phyloP scores from a whole-genome alignment of 1,140 invertebrate species.

The Drosophila sturtevanti region DNA sequence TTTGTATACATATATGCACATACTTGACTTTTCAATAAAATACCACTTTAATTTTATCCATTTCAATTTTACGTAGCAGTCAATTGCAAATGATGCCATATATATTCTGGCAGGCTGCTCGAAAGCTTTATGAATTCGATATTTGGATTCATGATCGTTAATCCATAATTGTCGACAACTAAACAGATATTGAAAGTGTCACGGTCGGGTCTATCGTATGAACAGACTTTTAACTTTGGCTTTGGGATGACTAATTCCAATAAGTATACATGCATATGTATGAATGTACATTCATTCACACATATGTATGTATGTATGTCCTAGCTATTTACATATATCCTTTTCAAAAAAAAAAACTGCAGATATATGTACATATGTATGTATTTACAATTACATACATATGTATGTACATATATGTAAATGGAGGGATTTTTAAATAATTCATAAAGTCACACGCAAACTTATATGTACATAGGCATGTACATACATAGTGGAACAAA shows the following conservation, averaged over 20 bases:
- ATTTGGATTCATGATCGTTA: conserved; percentile 1
- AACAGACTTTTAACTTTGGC: not conserved
- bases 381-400: no score
- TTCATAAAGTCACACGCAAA: no score
- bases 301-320: no score
- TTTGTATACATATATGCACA: not conserved
- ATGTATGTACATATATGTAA: no score
- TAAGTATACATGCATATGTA: no score
- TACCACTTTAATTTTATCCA: not conserved
- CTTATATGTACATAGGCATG: no score
- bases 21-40: not conserved
- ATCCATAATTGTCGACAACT: not conserved
- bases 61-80: not conserved
- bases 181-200: not conserved
- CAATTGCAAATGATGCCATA: conserved; percentile 4
- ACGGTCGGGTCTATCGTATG: not conserved
- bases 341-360: no score
- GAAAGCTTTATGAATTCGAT: not conserved
- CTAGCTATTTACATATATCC: no score
- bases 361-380: no score
- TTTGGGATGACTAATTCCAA: not conserved
- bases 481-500: no score
- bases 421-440: no score
- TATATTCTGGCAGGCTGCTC: not conserved
- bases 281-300: no score